phyloP scores from a whole-genome alignment of 2,797 vertebrate genomes.

The Clangula hyemalis region DNA sequence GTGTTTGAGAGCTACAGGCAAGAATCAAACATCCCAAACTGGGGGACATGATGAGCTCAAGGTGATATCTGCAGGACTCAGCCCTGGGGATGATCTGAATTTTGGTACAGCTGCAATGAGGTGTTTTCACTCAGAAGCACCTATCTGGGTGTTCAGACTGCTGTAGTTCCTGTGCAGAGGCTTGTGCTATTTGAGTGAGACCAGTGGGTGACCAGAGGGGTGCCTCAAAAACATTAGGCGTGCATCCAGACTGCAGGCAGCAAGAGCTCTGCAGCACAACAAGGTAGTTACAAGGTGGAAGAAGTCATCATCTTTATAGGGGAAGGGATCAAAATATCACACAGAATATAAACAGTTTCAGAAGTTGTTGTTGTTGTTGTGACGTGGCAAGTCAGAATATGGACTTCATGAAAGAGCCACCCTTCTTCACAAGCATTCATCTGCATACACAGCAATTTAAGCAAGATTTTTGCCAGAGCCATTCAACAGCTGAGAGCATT shows the following conservation, averaged over 20 bases:
- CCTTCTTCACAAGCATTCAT: background rate
- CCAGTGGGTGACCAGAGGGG: no score
- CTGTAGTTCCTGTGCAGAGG: background rate
- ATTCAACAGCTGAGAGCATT: background rate
- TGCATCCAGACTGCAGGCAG: background rate
- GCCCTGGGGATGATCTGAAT: background rate
- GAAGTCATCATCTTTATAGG: background rate
- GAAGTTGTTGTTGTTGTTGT: background rate
- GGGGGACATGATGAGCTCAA: background rate
- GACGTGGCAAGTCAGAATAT: background rate
- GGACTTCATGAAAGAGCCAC: background rate
- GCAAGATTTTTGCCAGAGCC: background rate
- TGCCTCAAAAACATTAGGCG: background rate
- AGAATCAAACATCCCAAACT: background rate
- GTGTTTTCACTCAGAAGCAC: background rate
- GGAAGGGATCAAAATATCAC: background rate
- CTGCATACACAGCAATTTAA: background rate
- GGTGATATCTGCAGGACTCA: background rate
- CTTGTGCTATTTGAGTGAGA: no score
- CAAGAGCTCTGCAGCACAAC: background rate
- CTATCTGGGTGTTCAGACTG: background rate
- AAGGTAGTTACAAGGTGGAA: background rate
- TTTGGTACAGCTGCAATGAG: background rate
- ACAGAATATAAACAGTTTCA: background rate
- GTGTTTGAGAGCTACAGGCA: no score